Percentiles rank a stretch among this genome's conserved stretches.
Evolutionary conservation across 2,797 vertebrate genomes (phyloP).

Genomic region (Pipistrellus pipistrellus): DNA sequence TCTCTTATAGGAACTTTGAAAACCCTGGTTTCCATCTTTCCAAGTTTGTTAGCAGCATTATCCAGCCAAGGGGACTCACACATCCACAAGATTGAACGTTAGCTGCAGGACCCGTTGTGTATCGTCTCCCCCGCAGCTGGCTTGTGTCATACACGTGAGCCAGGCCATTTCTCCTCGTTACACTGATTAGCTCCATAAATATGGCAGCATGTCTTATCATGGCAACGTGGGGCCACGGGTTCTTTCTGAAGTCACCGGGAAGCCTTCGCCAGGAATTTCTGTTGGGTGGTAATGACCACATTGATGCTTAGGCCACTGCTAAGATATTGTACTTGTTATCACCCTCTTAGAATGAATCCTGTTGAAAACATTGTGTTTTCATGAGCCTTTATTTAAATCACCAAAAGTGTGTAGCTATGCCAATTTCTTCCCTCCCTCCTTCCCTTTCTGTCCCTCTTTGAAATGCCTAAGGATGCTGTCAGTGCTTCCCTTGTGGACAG

Average conservation of each 20-base stretch:
- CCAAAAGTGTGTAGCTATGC: neutral
- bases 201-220: conserved; percentile 37
- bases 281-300: neutral
- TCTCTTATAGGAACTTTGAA: conserved; percentile 30
- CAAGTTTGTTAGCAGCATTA: conserved; percentile 49
- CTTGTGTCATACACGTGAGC: conserved; percentile 31
- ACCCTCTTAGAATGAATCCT: neutral
- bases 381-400: neutral
- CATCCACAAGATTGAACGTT: conserved; percentile 76
- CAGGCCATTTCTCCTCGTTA: conserved; percentile 45
- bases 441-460: neutral
- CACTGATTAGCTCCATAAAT: conserved; percentile 51
- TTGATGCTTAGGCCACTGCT: neutral
- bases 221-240: conserved; percentile 61
- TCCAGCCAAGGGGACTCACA: conserved; percentile 68
- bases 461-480: neutral
- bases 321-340: neutral
- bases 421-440: neutral
- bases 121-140: conserved; percentile 72
- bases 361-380: neutral
- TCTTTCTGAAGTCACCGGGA: conserved; percentile 73
- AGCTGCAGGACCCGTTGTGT: conserved; percentile 52
- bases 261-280: conserved; percentile 50
- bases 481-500: neutral
- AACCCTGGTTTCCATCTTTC: conserved; percentile 49